Evolutionary conservation across 2,888 invertebrate genomes (phyloP).

Genomic region (Zelleria hepariella): DNA sequence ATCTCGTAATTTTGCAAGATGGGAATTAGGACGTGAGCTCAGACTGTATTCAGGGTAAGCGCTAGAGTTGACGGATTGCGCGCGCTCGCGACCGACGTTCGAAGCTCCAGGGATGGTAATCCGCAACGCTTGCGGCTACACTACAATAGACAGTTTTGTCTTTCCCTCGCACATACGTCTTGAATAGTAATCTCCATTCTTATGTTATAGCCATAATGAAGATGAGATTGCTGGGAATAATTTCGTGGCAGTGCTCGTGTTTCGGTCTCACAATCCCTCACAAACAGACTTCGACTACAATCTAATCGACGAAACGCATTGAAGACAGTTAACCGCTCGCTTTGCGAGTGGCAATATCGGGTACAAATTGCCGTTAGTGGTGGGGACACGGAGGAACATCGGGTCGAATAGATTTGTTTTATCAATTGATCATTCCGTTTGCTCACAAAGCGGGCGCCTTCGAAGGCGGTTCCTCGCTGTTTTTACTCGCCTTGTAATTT

Average conservation of each 20-base stretch:
- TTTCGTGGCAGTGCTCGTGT: not conserved
- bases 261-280: not conserved
- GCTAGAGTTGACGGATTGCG: slow-evolving; percentile 11
- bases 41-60: not conserved
- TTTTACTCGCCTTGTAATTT: not conserved
- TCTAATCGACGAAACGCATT: not conserved
- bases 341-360: not conserved
- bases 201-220: not conserved
- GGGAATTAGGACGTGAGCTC: not conserved
- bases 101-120: not conserved
- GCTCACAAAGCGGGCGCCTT: not conserved
- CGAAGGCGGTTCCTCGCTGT: not conserved
- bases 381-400: not conserved
- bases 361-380: not conserved
- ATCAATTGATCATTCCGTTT: slow-evolving; percentile 1
- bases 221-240: not conserved
- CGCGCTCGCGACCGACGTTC: slow-evolving; percentile 6
- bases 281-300: not conserved
- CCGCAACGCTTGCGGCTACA: not conserved
- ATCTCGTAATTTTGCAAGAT: not conserved
- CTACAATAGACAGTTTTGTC: not conserved
- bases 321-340: not conserved
- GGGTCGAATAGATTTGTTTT: not conserved
- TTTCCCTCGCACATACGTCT: not conserved
- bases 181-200: not conserved